A percentile compares a stretch with the other conserved stretches of the same genome.
These are phyloP conservation scores for Pogonomyrmex californicus DNA, from an alignment of 1,140 invertebrate genomes.

Conservation along the genomic window DNA sequence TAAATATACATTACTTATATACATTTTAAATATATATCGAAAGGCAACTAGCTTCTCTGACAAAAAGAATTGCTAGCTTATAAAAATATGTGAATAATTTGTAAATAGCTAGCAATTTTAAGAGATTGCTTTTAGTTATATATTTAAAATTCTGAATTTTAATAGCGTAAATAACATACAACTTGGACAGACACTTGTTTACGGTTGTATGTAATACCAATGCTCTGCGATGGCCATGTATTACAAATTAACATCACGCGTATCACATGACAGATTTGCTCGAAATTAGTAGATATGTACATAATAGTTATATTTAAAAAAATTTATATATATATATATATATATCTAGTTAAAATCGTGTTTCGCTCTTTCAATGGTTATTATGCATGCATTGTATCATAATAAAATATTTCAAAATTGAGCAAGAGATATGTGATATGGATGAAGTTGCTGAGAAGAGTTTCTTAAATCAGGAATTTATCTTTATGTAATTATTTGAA, in stretches of 20 bases:
- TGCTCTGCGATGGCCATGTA: conserved; percentile 47
- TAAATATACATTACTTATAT: background rate
- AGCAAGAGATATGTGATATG: conserved; percentile 38
- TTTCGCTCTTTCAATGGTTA: conserved; percentile 26
- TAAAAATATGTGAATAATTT: conserved; percentile 17
- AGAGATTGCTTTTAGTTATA: conserved; percentile 41
- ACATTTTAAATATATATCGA: conserved; percentile 1
- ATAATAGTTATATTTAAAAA: conserved; percentile 34
- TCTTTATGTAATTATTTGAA: conserved; percentile 58
- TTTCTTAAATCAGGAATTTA: conserved; percentile 30
- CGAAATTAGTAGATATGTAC: conserved; percentile 31
- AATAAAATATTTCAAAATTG: conserved; percentile 20
- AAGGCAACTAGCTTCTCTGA: background rate
- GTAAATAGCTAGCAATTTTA: conserved; percentile 55
- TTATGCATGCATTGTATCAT: conserved; percentile 20
- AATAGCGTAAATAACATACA: conserved; percentile 35
- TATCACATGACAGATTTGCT: conserved; percentile 19
- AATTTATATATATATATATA: conserved; percentile 45
- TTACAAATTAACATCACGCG: conserved; percentile 50
- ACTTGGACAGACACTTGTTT: conserved; percentile 9
- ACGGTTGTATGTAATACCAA: conserved; percentile 7
- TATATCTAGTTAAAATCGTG: conserved; percentile 27
- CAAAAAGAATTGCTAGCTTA: background rate
- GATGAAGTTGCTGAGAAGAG: background rate
- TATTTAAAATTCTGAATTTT: conserved; percentile 55